Percentiles rank a stretch among this genome's conserved stretches.
These are phyloP conservation scores for Neolamprologus modestus DNA, from an alignment of 2,113 vertebrate species.

Conservation along the genomic window DNA sequence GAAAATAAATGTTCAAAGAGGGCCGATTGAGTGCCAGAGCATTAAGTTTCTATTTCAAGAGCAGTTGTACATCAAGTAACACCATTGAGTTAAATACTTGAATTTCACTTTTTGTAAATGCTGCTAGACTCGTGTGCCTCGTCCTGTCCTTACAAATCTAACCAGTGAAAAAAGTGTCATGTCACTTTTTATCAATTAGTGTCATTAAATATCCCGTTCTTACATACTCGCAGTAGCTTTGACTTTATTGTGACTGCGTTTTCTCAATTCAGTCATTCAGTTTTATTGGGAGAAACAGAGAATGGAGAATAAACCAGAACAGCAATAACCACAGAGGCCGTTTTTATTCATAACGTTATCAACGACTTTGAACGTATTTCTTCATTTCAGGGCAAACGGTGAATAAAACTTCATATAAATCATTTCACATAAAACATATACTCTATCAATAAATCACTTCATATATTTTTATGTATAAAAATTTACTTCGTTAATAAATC, in stretches of 20 bases:
- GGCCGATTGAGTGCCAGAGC: conserved; percentile 3
- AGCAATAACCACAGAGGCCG: neutral
- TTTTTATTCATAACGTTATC: conserved; percentile 8
- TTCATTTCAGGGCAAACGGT: conserved; percentile 22
- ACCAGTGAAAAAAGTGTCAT: conserved; percentile 1
- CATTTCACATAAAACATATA: conserved; percentile 11
- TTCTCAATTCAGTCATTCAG: neutral
- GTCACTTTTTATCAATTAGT: conserved; percentile 24
- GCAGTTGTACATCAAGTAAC: neutral
- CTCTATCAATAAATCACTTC: conserved; percentile 23
- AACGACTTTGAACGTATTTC: conserved; percentile 9
- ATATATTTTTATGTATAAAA: neutral
- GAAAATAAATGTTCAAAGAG: neutral
- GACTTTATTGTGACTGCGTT: neutral
- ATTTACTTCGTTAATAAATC: conserved; percentile 15
- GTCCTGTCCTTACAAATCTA: conserved; percentile 9
- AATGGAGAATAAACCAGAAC: neutral
- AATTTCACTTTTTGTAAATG: conserved; percentile 43
- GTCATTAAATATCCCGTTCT: conserved; percentile 36
- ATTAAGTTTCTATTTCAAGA: neutral
- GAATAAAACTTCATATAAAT: conserved; percentile 3
- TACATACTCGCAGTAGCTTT: neutral
- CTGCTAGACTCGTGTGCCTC: conserved; percentile 54
- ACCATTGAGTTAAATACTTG: conserved; percentile 51
- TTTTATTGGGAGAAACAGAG: neutral